phyloP scores from a whole-genome alignment of 2,113 vertebrate species.

The Crocuta crocuta region DNA sequence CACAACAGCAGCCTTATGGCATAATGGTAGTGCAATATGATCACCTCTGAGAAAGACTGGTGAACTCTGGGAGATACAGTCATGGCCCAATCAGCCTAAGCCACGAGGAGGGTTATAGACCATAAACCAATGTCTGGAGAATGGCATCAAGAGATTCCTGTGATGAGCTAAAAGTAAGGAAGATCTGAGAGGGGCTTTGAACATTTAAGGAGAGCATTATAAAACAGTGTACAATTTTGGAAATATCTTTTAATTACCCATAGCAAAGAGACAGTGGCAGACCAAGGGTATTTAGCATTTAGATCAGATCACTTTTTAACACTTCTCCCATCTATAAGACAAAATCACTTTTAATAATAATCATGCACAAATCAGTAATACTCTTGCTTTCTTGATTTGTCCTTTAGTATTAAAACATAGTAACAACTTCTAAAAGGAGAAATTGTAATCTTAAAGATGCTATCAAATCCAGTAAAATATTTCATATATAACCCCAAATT shows the following conservation, averaged over 20 bases:
- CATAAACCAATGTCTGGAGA: background rate
- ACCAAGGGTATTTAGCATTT: background rate
- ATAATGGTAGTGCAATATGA: background rate
- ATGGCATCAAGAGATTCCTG: background rate
- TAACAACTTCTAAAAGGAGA: background rate
- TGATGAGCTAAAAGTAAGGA: background rate
- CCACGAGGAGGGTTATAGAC: background rate
- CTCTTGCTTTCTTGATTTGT: constrained; percentile 22
- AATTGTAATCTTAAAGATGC: background rate
- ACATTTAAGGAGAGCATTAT: background rate
- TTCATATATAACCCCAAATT: background rate
- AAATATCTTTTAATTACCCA: background rate
- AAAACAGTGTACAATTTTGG: background rate
- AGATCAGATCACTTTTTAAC: background rate
- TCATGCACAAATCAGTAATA: background rate
- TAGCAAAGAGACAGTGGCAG: background rate
- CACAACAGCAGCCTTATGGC: background rate
- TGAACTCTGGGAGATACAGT: background rate
- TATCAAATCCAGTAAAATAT: background rate
- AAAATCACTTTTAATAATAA: background rate
- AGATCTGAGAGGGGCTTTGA: background rate
- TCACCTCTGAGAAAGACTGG: background rate
- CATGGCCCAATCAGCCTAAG: background rate
- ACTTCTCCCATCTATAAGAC: background rate
- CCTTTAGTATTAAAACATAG: background rate